Conservation (phyloP, 2,113 vertebrate genomes). For the Ibidorhyncha struthersii region DNA sequence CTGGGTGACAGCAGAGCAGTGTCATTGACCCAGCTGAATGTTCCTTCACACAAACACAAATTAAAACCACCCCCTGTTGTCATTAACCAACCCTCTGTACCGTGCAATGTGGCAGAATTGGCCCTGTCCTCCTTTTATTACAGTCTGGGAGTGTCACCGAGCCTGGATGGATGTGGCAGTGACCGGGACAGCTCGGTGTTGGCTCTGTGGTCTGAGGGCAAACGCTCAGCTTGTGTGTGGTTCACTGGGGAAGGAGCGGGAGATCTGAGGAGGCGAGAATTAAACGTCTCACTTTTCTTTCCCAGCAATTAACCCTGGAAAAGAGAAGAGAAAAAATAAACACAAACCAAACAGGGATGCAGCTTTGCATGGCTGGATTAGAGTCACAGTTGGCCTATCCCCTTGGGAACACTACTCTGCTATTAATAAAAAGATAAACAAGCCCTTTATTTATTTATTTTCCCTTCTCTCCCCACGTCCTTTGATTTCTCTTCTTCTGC, state of each 20-base stretch:
- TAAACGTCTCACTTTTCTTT: not conserved
- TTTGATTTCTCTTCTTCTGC: slow-evolving; percentile 57
- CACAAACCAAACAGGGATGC: not conserved
- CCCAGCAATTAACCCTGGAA: slow-evolving; percentile 34
- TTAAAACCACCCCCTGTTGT: slow-evolving; percentile 35
- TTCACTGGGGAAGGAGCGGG: not conserved
- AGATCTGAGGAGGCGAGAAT: not conserved
- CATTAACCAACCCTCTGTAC: not conserved
- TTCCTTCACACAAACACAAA: not conserved
- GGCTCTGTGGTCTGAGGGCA: not conserved
- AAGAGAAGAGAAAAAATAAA: not conserved
- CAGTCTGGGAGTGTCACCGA: not conserved
- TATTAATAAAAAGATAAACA: slow-evolving; percentile 68
- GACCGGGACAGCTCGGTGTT: not conserved
- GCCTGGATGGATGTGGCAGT: not conserved
- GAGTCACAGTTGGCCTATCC: slow-evolving; percentile 42
- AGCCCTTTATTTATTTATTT: slow-evolving; percentile 59
- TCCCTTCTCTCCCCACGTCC: not conserved
- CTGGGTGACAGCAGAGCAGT: not conserved
- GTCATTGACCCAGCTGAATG: slow-evolving; percentile 8
- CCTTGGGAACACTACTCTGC: slow-evolving; percentile 18
- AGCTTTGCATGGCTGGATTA: slow-evolving; percentile 42
- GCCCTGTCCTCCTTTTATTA: not conserved
- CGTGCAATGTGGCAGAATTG: not conserved
- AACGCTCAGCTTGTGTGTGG: not conserved